These are phyloP conservation scores for Euura lappo DNA, from an alignment of 1,140 invertebrate genomes.

Conservation along the genomic window DNA sequence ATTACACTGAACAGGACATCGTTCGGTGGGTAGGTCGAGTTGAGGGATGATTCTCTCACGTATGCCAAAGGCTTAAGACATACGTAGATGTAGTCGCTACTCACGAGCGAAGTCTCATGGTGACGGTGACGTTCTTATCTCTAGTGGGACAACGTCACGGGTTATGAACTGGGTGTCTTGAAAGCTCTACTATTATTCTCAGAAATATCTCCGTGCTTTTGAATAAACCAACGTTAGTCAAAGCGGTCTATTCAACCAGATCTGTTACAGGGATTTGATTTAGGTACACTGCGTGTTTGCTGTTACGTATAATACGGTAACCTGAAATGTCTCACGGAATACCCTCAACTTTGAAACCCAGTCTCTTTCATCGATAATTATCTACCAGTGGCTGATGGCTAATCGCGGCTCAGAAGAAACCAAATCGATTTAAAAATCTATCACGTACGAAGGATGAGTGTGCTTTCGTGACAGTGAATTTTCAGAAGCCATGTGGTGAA, in stretches of 20 bases:
- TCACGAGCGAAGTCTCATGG: too few relatives aligned
- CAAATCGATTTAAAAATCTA: background rate
- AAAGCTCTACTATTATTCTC: background rate
- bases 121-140: background rate
- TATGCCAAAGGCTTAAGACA: background rate
- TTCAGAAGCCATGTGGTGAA: background rate
- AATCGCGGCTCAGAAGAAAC: background rate
- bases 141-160: background rate
- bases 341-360: too few relatives aligned
- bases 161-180: background rate
- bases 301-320: too few relatives aligned
- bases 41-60: background rate
- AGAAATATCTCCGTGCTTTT: background rate
- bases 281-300: too few relatives aligned
- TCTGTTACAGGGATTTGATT: too few relatives aligned
- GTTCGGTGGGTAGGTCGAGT: background rate
- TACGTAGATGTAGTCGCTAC: background rate
- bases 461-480: background rate
- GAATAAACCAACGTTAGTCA: background rate
- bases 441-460: background rate
- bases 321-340: too few relatives aligned
- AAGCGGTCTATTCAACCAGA: too few relatives aligned
- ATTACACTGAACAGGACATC: background rate
- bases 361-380: too few relatives aligned
- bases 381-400: too few relatives aligned